Evolutionary conservation across 23 tunicate species (phyloP), one percentile per base, ranked within the genome.

Genomic region (Styela plicata): DNA sequence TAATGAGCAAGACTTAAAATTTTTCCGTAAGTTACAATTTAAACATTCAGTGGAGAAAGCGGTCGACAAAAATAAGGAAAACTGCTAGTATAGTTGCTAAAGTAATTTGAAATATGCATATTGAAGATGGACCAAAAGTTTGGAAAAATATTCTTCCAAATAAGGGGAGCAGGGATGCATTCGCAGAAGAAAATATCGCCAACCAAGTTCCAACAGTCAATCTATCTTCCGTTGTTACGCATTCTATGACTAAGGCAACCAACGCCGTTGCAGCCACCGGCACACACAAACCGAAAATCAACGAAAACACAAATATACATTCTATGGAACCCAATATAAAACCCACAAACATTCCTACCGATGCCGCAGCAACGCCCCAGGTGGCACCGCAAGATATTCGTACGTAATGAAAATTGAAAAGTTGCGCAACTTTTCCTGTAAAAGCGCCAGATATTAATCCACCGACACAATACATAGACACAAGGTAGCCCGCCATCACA

Each of bases 391-490:
- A 67, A 29, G 71, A 27, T 25, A 67, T 67, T 67, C 31, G 22
- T 18, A 0, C 31, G 22, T 67, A 67, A 25, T 27, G 30, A 67
- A 25, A 25, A 67, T 67, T 27, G 31, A 27, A 67, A 67, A 67
- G 30, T 29, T 67, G 71, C 24, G 31, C 31, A 1, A 67, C 31
- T 67, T 67, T 67, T 67, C 71, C 71, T 16, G 71, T 1, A 67
- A 67, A 67, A 0, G 31, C 71, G 22, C 71, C 71, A 16, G 31
- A 27, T 19, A 67, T 67, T 1, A 67, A 24, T 25, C 31, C 71
- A 16, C 71, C 71, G 24, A 67, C 30, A 22, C 71, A 67, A 29
- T 67, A 67, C 30, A 67, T 18, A 16, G 71, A 67, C 71, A 67
- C 31, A 24, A 22, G n/a, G 24, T 67, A 67, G 22, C 71, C 71